Evolutionary conservation across 2,888 invertebrate genomes (phyloP), one percentile per base, ranked within the genome.

Genomic region (Hypena proboscidalis): DNA sequence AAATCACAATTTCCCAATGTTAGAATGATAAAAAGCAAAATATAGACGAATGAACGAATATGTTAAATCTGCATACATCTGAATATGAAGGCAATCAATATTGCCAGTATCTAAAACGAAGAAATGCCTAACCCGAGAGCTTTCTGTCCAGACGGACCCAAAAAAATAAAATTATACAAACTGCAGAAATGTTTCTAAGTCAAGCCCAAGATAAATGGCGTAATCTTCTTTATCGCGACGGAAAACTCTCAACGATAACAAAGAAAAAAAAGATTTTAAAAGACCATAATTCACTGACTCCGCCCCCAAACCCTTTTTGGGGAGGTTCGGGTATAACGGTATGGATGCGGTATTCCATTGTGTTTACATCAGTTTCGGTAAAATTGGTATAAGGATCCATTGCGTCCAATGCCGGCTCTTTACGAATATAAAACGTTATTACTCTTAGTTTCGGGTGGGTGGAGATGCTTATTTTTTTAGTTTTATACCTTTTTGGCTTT

Each of bases 191-290:
- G 74, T 73, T 51, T 57, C 69, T 67, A 66, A 74, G 67, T 64
- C 60, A 69, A 48, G 67, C 64, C 49, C 51, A 76, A 83, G 84
- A 86, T 82, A 82, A 80, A 86, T 84, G 77, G 76, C 56, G 77
- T 82, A 86, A 86, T 86, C 83, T 80, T 67, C 71, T 84, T 84
- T 85, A 86, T 83, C 84, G 79, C 69, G 66, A 75, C 56, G 67
- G 77, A 76, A 77, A 83, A 82, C 78, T 81, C 80, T 64, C 77
- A 75, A 73, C 74, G 83, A 79, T 83, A 83, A 85, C 80, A 84
- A 80, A 83, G 77, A 75, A 62, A 59, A 78, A 83, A 83, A 82
- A 80, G 76, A 84, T 85, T 86, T 86, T 85, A 83, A 86, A 85
- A 77, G 83, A 77, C 78, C 66, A 84, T 85, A 85, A 82, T 76